A percentile compares a stretch with the other conserved stretches of the same genome.
phyloP scores from a whole-genome alignment of 2,113 vertebrate species.

The Peromyscus leucopus region DNA sequence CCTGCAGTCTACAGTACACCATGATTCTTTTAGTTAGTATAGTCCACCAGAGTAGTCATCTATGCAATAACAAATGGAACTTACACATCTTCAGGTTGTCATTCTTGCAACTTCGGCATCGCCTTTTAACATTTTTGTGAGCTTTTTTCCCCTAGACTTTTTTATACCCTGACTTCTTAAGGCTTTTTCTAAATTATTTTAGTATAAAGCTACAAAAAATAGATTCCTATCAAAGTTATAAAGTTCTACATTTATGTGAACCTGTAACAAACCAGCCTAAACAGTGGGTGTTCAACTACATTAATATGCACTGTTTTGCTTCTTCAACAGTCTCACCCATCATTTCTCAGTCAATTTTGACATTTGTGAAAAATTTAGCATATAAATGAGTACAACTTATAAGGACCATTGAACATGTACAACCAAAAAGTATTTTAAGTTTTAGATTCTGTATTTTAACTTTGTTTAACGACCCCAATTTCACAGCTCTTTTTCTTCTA shows the following conservation, averaged over 20 bases:
- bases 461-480: not conserved
- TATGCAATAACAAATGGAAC: slow-evolving; percentile 35
- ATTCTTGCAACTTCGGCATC: not conserved
- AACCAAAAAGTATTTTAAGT: not conserved
- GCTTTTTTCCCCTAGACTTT: not conserved
- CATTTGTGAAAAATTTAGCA: slow-evolving; percentile 23
- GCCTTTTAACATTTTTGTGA: slow-evolving; percentile 1
- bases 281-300: not conserved
- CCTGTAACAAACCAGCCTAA: not conserved
- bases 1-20: not conserved
- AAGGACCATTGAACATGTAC: not conserved
- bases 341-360: not conserved
- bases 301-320: not conserved
- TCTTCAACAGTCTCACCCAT: not conserved
- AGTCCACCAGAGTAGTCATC: not conserved
- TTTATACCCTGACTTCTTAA: not conserved
- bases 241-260: not conserved
- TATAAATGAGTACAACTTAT: not conserved
- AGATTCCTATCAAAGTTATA: not conserved
- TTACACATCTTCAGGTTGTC: not conserved
- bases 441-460: slow-evolving; percentile 14
- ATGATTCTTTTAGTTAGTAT: not conserved
- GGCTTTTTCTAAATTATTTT: slow-evolving; percentile 22
- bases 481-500: slow-evolving; percentile 36
- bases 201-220: not conserved